Evolutionary conservation across 2,113 vertebrate genomes (phyloP).

Genomic region (Calyptomena viridis): DNA sequence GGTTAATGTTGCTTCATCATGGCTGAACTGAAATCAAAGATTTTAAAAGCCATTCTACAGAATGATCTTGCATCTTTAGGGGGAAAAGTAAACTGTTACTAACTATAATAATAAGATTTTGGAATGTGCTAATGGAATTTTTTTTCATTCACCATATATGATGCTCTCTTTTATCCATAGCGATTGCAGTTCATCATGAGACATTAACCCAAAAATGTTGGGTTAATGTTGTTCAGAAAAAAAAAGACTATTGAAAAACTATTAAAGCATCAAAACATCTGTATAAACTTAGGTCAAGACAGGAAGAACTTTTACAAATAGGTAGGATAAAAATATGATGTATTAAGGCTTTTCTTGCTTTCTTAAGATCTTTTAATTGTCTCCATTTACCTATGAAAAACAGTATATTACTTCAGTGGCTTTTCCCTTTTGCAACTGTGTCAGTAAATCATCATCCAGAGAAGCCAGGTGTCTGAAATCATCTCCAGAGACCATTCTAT

Average conservation of each 20-base stretch:
- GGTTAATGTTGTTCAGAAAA: background rate
- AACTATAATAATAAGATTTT: slow-evolving; percentile 7
- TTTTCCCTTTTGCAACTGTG: background rate
- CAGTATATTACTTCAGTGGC: background rate
- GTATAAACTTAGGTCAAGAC: background rate
- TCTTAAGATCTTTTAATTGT: background rate
- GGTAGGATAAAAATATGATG: background rate
- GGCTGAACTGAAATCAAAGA: slow-evolving; percentile 28
- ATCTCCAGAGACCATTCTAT: background rate
- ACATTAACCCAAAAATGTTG: background rate
- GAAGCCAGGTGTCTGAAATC: background rate
- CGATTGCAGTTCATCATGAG: background rate
- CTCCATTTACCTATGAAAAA: background rate
- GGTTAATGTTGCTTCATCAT: slow-evolving; percentile 33
- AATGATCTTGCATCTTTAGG: background rate
- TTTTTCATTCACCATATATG: background rate
- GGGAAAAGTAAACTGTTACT: background rate
- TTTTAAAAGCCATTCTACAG: slow-evolving; percentile 28
- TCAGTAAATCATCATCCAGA: background rate
- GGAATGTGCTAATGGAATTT: background rate
- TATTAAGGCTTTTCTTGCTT: background rate
- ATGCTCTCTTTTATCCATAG: background rate
- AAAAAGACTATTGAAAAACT: background rate
- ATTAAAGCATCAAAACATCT: background rate
- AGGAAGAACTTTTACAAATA: background rate